phyloP scores from a whole-genome alignment of 2,113 vertebrate genomes.

The Onychostruthus taczanowskii region DNA sequence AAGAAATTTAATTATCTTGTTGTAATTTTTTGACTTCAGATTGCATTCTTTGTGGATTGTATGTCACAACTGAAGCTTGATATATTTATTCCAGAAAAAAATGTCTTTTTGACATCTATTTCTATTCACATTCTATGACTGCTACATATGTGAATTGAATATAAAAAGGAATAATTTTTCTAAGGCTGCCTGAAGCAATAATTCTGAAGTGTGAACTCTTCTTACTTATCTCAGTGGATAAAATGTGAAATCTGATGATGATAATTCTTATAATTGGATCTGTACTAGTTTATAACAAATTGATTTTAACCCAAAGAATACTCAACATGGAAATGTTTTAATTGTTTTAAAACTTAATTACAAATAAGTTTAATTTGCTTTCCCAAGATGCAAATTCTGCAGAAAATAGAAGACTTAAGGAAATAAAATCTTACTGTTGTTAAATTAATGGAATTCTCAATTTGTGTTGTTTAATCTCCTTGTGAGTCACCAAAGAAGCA shows the following conservation, averaged over 20 bases:
- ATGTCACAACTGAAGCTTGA: neutral
- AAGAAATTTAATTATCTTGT: neutral
- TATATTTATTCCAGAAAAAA: neutral
- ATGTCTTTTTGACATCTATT: neutral
- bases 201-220: neutral
- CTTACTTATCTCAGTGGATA: neutral
- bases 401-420: neutral
- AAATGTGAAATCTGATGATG: constrained; percentile 11
- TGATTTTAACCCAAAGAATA: neutral
- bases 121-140: neutral
- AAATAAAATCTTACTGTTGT: neutral
- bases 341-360: constrained; percentile 1
- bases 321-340: neutral
- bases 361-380: neutral
- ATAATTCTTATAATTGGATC: constrained; percentile 14
- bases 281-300: neutral
- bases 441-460: neutral
- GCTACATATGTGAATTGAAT: neutral
- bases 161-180: neutral
- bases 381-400: neutral
- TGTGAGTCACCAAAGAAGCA: neutral
- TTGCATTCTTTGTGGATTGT: neutral
- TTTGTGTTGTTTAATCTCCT: neutral
- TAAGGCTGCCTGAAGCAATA: neutral
- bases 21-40: neutral